Evolutionary conservation across 2,888 invertebrate genomes (phyloP).

Genomic region (Amphimallon solstitiale): DNA sequence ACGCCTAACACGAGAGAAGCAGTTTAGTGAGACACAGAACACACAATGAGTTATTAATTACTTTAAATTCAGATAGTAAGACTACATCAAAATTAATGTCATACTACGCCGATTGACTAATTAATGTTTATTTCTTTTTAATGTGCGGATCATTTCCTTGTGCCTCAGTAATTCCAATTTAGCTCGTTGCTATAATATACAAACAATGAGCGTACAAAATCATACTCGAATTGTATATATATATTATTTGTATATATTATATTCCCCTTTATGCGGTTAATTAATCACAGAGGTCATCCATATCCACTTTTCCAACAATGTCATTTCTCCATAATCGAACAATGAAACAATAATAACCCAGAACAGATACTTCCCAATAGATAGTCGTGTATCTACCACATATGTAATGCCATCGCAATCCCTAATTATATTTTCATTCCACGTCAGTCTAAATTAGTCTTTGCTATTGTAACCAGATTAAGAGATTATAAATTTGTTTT

Average conservation of each 20-base stretch:
- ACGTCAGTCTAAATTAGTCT: constrained; percentile 9
- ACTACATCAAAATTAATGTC: too few relatives aligned
- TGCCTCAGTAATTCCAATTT: too few relatives aligned
- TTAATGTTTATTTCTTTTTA: too few relatives aligned
- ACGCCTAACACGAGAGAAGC: too few relatives aligned
- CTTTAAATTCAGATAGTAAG: too few relatives aligned
- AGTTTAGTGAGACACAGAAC: too few relatives aligned
- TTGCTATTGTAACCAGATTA: neutral
- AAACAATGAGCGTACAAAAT: too few relatives aligned
- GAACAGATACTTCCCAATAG: constrained; percentile 6
- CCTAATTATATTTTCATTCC: constrained; percentile 9
- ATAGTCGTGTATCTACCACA: constrained; percentile 12
- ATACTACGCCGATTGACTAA: too few relatives aligned
- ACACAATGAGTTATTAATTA: too few relatives aligned
- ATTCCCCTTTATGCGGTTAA: constrained; percentile 3
- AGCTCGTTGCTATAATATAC: too few relatives aligned
- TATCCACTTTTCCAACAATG: neutral
- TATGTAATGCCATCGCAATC: neutral
- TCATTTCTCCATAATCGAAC: constrained; percentile 2
- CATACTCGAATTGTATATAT: too few relatives aligned
- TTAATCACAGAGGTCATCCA: neutral
- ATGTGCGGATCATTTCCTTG: too few relatives aligned
- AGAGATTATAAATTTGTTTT: neutral
- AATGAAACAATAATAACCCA: constrained; percentile 11
- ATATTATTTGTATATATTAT: neutral